Evolutionary conservation across 2,888 invertebrate species (phyloP), one percentile per base, ranked within the genome.

Genomic region (Rhagonycha lutea): DNA sequence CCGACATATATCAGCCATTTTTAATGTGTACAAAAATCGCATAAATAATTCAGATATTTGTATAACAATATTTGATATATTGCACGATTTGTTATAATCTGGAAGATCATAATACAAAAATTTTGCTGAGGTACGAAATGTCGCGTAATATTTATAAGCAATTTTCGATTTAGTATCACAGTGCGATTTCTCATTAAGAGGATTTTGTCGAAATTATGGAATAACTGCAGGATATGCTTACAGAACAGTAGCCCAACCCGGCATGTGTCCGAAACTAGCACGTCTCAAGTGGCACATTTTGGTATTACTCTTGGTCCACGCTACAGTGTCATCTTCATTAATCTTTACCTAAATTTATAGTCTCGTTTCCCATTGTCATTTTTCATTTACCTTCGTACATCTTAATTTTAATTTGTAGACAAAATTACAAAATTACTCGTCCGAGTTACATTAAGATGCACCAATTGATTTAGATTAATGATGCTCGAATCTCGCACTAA

Each of bases 281-380:
- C 76, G 69, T 76, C 78, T 77, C 76, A 73, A 74, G 76, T 76
- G 78, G 79, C 78, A 78, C 72, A 80, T 81, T 80, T 79, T 79
- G 76, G 79, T 82, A 84, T 85, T 84, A 84, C 84, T 85, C 83
- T 84, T 82, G 84, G 83, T 84, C 84, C 83, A 82, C 80, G 79
- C 82, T 78, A 79, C 80, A 75, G 80, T 81, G 81, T 81, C 83
- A 82, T 82, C 85, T 83, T 81, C 86, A 86, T 86, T 85, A 85
- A 86, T 86, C 86, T 85, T 80, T 73, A 73, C 79, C 80, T 82
- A 85, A 85, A 86, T 86, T 85, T 86, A 86, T 86, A 81, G 84
- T 86, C 84, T 85, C 85, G 86, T 86, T 86, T 85, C 84, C 85
- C 84, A 83, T 84, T 85, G 83, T 83, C 83, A 83, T 84, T 83